phyloP scores from a whole-genome alignment of 2,797 vertebrate genomes.

The Graptemys geographica region DNA sequence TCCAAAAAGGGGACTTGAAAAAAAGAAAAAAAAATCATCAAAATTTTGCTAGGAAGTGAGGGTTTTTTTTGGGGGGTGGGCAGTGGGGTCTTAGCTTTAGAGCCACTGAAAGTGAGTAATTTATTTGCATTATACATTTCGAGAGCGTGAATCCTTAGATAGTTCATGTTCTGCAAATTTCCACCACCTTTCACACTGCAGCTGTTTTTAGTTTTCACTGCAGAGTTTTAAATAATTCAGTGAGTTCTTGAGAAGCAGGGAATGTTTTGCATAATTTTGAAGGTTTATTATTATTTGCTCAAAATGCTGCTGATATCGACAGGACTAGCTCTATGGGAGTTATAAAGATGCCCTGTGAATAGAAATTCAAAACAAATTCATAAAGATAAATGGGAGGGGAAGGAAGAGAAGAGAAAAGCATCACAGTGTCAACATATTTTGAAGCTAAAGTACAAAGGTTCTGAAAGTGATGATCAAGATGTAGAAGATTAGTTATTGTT shows the following conservation, averaged over 20 bases:
- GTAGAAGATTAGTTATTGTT: background rate
- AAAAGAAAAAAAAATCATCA: no score
- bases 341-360: conserved; percentile 33
- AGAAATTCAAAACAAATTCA: conserved; percentile 58
- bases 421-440: background rate
- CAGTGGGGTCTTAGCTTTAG: no score
- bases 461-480: background rate
- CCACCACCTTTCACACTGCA: conserved; percentile 54
- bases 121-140: background rate
- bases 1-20: background rate
- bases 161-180: conserved; percentile 13
- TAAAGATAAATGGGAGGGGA: conserved; percentile 10
- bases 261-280: conserved; percentile 71
- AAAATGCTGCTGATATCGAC: conserved; percentile 66
- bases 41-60: background rate
- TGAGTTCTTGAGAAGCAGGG: conserved; percentile 65
- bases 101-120: background rate
- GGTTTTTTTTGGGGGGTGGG: no score
- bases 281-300: conserved; percentile 65
- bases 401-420: background rate
- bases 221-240: conserved; percentile 78
- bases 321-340: conserved; percentile 42
- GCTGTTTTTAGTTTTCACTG: conserved; percentile 66
- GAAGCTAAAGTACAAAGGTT: background rate
- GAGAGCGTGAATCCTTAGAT: conserved; percentile 11